Conservation (phyloP, 1,140 invertebrate genomes). For the Scaptomyza pallida region DNA sequence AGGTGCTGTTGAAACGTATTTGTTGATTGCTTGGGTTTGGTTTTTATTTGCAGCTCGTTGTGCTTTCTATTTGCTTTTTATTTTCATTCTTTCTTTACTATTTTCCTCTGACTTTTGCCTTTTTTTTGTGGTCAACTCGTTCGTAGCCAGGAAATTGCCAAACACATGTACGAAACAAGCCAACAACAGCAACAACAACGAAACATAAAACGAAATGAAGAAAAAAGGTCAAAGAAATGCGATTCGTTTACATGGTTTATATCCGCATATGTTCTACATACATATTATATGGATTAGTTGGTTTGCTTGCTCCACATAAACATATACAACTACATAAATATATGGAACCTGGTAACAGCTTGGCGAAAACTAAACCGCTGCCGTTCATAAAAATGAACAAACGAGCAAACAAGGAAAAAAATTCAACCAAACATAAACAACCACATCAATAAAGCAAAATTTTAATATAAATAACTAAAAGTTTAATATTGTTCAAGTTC, state of each 20-base stretch:
- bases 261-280: constrained; percentile 13
- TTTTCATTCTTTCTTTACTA: no score
- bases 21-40: constrained; percentile 78
- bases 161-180: constrained; percentile 72
- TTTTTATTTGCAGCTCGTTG: constrained; percentile 72
- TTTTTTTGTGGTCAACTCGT: constrained; percentile 81
- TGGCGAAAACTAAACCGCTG: constrained; percentile 59
- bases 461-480: constrained; percentile 82
- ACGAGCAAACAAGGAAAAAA: constrained; percentile 34
- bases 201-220: background rate
- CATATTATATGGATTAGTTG: constrained; percentile 19
- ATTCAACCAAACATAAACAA: constrained; percentile 47
- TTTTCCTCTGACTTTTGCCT: constrained; percentile 39
- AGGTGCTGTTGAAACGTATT: constrained; percentile 81
- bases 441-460: constrained; percentile 81
- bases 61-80: constrained; percentile 65
- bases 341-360: constrained; percentile 36
- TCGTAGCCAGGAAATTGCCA: constrained; percentile 74
- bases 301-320: constrained; percentile 3
- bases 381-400: constrained; percentile 51
- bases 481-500: constrained; percentile 67
- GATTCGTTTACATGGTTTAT: constrained; percentile 28
- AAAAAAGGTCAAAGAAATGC: constrained; percentile 56
- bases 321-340: background rate
- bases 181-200: constrained; percentile 11